These are phyloP conservation scores for Colaptes auratus DNA, from an alignment of 2,113 vertebrate genomes.

Conservation along the genomic window DNA sequence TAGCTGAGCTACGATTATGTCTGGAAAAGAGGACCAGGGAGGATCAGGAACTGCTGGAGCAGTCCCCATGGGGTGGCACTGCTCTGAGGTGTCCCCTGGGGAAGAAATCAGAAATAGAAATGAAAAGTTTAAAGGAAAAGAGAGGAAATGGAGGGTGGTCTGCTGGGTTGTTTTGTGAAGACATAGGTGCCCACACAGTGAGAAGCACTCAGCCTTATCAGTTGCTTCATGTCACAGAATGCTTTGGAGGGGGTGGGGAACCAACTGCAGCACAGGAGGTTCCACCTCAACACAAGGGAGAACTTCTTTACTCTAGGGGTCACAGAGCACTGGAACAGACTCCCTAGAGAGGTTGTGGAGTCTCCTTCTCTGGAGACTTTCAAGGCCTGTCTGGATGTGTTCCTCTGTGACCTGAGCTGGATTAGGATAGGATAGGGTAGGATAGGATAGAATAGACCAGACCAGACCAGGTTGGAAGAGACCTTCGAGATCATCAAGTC, in stretches of 20 bases:
- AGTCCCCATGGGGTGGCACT: fast-evolving
- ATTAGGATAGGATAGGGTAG: too few species aligned
- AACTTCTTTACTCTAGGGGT: too few species aligned
- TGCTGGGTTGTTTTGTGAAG: too few species aligned
- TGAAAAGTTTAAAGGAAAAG: not conserved
- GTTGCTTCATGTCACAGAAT: not conserved
- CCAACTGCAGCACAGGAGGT: too few species aligned
- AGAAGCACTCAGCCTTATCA: not conserved
- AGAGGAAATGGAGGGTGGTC: not conserved
- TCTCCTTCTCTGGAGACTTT: too few species aligned
- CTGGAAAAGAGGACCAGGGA: not conserved
- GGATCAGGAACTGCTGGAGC: not conserved
- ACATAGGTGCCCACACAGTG: fast-evolving
- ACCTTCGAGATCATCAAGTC: too few species aligned
- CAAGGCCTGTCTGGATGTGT: too few species aligned
- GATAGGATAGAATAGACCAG: not conserved
- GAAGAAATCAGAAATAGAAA: not conserved
- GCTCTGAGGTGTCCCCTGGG: not conserved
- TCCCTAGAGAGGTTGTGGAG: too few species aligned
- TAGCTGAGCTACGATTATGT: not conserved
- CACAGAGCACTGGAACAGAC: too few species aligned
- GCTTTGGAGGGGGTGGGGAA: not conserved
- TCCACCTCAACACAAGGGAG: too few species aligned
- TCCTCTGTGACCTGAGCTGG: too few species aligned
- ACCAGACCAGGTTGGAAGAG: not conserved